These are phyloP conservation scores for Apantesis nais DNA, from an alignment of 2,888 invertebrate species.

Conservation along the genomic window DNA sequence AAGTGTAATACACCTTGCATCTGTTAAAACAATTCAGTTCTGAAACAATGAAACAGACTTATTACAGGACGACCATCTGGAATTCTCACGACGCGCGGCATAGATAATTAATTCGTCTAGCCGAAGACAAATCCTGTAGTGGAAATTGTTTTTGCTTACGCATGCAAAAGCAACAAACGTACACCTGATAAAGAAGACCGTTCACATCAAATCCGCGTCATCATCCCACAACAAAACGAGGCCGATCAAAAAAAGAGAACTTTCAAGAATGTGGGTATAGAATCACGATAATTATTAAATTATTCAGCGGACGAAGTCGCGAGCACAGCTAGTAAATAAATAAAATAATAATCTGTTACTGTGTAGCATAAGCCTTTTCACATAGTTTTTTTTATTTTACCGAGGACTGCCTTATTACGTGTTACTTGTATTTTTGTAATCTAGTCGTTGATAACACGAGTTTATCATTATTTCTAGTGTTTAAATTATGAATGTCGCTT, in stretches of 20 bases:
- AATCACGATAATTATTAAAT: too few species aligned
- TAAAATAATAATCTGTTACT: too few species aligned
- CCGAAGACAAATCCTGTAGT: slow-evolving; percentile 5
- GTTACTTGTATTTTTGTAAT: too few species aligned
- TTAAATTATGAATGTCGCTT: too few species aligned
- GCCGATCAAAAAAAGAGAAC: slow-evolving; percentile 46
- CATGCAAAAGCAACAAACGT: slow-evolving; percentile 12
- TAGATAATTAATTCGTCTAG: slow-evolving; percentile 18
- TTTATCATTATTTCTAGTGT: too few species aligned
- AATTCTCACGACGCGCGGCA: slow-evolving; percentile 6
- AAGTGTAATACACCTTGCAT: slow-evolving; percentile 1
- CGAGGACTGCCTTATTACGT: too few species aligned
- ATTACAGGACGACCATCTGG: slow-evolving; percentile 12
- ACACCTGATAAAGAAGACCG: slow-evolving; percentile 39
- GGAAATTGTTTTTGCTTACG: slow-evolving; percentile 8
- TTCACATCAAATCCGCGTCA: slow-evolving; percentile 42
- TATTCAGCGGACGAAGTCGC: too few species aligned
- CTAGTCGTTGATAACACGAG: too few species aligned
- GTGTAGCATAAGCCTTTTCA: too few species aligned
- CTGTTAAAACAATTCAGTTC: slow-evolving; percentile 9
- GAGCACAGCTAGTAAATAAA: too few species aligned
- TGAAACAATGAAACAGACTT: slow-evolving; percentile 5
- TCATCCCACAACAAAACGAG: slow-evolving; percentile 47
- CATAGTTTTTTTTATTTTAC: too few species aligned
- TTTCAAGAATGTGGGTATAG: slow-evolving; percentile 62